Percentiles rank a stretch among this genome's conserved stretches.
These are phyloP conservation scores for Gobio gobio DNA, from an alignment of 2,113 vertebrate species.

Conservation along the genomic window DNA sequence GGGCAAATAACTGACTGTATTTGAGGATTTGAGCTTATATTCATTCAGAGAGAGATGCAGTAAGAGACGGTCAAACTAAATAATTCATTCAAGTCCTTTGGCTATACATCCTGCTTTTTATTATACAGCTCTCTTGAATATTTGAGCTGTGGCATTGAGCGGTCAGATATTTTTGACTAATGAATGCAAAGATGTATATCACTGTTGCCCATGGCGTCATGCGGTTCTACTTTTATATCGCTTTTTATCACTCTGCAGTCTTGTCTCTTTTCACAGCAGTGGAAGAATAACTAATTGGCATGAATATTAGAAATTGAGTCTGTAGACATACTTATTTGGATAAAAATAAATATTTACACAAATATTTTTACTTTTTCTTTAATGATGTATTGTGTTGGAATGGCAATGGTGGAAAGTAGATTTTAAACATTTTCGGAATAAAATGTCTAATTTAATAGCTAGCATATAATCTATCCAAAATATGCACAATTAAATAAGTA, in stretches of 20 bases:
- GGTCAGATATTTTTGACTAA: constrained; percentile 7
- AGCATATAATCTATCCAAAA: background rate
- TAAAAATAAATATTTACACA: background rate
- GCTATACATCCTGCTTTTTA: constrained; percentile 34
- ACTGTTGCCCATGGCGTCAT: background rate
- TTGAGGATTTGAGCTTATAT: constrained; percentile 15
- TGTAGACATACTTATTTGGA: background rate
- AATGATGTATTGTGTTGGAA: background rate
- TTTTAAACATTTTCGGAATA: background rate
- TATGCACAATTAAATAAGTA: background rate
- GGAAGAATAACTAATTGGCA: background rate
- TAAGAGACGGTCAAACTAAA: background rate
- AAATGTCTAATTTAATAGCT: background rate
- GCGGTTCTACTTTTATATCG: background rate
- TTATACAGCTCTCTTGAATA: constrained; percentile 3
- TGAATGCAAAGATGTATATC: constrained; percentile 3
- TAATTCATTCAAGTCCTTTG: constrained; percentile 21
- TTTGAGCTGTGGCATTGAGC: background rate
- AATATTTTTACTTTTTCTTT: too few species aligned
- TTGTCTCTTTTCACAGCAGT: background rate
- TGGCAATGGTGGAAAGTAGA: background rate
- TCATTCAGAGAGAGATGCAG: constrained; percentile 29
- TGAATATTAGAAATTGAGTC: background rate
- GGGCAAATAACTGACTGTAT: constrained; percentile 24
- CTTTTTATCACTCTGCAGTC: background rate